These are phyloP conservation scores for Spatulosminthurus flaviceps DNA, from an alignment of 2,888 invertebrate genomes.

Conservation along the genomic window DNA sequence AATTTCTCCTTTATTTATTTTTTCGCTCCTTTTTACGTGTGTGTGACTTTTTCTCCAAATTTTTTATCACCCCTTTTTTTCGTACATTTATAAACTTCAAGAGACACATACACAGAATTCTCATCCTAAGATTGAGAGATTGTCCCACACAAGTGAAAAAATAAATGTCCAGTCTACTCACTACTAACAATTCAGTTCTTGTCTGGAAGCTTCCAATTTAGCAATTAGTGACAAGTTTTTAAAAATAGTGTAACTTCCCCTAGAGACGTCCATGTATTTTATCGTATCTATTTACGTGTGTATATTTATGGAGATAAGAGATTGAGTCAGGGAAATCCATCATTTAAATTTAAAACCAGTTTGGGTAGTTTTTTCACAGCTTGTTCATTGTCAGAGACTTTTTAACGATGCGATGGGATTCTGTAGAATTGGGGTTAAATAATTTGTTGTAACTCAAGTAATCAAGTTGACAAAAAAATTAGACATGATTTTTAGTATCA, in stretches of 20 bases:
- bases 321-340: not conserved
- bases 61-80: no score
- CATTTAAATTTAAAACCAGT: not conserved
- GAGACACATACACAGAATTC: no score
- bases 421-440: not conserved
- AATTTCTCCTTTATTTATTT: not conserved
- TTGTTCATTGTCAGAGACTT: not conserved
- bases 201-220: slow-evolving; percentile 16
- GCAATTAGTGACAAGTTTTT: slow-evolving; percentile 23
- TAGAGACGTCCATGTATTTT: no score
- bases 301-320: slow-evolving; percentile 3
- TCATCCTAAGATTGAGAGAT: not conserved
- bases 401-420: no score
- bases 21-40: slow-evolving; percentile 1
- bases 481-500: not conserved
- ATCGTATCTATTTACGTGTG: no score
- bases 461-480: not conserved
- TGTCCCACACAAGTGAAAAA: slow-evolving; percentile 37
- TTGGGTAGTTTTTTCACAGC: not conserved
- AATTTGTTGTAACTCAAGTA: slow-evolving; percentile 19
- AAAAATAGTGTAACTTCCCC: not conserved
- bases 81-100: no score
- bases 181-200: not conserved
- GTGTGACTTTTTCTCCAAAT: no score
- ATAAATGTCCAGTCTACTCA: slow-evolving; percentile 37